phyloP scores from a whole-genome alignment of 1,140 invertebrate genomes.

The Cydia pomonella region DNA sequence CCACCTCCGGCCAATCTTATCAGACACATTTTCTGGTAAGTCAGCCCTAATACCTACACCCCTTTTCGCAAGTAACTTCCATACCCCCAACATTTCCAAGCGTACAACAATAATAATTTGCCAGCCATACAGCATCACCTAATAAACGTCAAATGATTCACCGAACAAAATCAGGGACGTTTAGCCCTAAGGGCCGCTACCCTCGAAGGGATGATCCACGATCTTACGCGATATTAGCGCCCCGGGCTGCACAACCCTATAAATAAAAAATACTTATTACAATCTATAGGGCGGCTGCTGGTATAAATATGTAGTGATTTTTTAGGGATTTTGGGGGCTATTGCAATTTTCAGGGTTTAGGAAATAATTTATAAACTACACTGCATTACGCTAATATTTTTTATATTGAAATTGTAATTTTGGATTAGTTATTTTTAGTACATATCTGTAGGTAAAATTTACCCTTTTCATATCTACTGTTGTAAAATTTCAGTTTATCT shows the following conservation, averaged over 20 bases:
- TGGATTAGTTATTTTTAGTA: no score
- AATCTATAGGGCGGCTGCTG: conserved; percentile 48
- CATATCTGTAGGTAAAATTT: no score
- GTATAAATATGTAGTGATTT: conserved; percentile 33
- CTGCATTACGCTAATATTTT: neutral
- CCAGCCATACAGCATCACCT: conserved; percentile 36
- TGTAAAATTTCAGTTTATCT: no score
- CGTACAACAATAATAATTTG: conserved; percentile 24
- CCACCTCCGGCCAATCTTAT: no score
- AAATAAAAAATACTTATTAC: conserved; percentile 74
- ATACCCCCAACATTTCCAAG: neutral
- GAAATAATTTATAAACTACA: neutral
- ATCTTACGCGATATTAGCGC: conserved; percentile 71
- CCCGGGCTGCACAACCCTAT: conserved; percentile 60
- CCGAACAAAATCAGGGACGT: conserved; percentile 58
- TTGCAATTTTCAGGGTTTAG: neutral
- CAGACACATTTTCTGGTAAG: no score
- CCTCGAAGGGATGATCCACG: conserved; percentile 61
- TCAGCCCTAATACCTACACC: neutral
- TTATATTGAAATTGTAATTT: neutral
- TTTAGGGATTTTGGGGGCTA: neutral
- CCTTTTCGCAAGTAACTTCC: neutral
- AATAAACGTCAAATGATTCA: conserved; percentile 67
- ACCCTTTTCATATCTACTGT: no score
- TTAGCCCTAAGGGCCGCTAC: conserved; percentile 51